Percentiles rank a stretch among this genome's conserved stretches.
Evolutionary conservation across 64 coral and sea anemone species (phyloP).

Genomic region (Pachyseris speciosa): DNA sequence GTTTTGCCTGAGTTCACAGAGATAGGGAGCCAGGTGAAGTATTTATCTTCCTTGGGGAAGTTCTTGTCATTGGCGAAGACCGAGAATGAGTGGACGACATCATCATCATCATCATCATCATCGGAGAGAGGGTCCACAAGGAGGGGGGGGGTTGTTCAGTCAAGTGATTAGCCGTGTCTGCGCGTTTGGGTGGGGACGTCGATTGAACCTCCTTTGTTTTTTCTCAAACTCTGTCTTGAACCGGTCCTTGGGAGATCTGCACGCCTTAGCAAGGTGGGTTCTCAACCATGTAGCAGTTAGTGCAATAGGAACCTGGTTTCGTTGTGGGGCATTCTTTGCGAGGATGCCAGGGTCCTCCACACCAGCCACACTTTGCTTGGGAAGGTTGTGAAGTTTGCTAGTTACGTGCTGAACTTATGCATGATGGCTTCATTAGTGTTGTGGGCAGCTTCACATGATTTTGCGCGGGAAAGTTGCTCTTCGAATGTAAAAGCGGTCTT

Average conservation of each 20-base stretch:
- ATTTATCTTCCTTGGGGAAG: too few species aligned
- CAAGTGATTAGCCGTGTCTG: neutral
- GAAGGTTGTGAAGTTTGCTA: too few species aligned
- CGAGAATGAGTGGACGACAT: too few species aligned
- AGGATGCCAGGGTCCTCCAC: neutral
- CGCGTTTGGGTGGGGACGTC: neutral
- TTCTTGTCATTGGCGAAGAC: too few species aligned
- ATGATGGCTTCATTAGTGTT: neutral
- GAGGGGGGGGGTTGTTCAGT: neutral
- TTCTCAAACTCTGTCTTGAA: conserved; percentile 42
- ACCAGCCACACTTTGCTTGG: neutral
- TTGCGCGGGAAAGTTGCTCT: neutral
- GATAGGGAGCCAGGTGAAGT: too few species aligned
- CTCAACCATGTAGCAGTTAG: conserved; percentile 36
- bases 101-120: too few species aligned
- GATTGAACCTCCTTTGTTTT: neutral
- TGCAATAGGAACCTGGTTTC: conserved; percentile 47
- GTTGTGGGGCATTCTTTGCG: conserved; percentile 19
- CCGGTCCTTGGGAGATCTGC: conserved; percentile 32
- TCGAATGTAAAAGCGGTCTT: neutral
- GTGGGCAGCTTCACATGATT: too few species aligned
- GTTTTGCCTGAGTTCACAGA: too few species aligned
- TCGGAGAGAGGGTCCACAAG: too few species aligned
- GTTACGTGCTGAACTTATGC: too few species aligned
- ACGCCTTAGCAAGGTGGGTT: conserved; percentile 47